Evolutionary conservation across 2,888 invertebrate genomes (phyloP).

Genomic region (Standfussiana lucernea): DNA sequence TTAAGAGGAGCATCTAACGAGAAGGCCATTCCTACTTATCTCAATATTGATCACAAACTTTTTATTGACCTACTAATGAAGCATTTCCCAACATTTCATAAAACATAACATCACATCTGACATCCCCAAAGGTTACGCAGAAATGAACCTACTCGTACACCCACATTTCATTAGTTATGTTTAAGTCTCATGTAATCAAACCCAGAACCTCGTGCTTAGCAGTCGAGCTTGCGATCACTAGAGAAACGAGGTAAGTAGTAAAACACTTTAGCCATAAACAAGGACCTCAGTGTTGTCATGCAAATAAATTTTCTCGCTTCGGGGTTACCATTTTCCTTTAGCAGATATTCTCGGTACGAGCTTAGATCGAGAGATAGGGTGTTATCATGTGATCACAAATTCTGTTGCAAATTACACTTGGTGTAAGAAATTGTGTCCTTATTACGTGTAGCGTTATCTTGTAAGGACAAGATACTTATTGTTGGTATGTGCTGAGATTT

Average conservation of each 20-base stretch:
- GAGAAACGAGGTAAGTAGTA: background rate
- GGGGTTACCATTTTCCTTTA: constrained; percentile 40
- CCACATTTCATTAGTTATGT: background rate
- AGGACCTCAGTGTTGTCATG: constrained; percentile 14
- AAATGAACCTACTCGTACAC: background rate
- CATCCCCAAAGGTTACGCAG: too few relatives aligned
- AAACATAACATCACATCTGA: constrained; percentile 3
- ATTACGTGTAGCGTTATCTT: constrained; percentile 34
- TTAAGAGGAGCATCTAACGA: constrained; percentile 24
- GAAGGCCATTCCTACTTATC: constrained; percentile 18
- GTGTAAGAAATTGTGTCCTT: constrained; percentile 48
- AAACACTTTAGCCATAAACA: constrained; percentile 23
- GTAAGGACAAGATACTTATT: constrained; percentile 37
- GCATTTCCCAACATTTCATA: constrained; percentile 10
- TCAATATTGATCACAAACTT: constrained; percentile 18
- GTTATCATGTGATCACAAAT: constrained; percentile 54
- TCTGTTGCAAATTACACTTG: constrained; percentile 54
- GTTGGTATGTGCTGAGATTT: constrained; percentile 16
- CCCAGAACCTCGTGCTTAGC: background rate
- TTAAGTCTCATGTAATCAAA: background rate
- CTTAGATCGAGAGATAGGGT: constrained; percentile 55
- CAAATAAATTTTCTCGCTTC: constrained; percentile 32
- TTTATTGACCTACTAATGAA: background rate
- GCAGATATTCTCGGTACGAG: constrained; percentile 43
- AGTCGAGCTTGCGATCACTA: background rate